Conservation (phyloP, 1,140 invertebrate species). For the Nilaparvata lugens region DNA sequence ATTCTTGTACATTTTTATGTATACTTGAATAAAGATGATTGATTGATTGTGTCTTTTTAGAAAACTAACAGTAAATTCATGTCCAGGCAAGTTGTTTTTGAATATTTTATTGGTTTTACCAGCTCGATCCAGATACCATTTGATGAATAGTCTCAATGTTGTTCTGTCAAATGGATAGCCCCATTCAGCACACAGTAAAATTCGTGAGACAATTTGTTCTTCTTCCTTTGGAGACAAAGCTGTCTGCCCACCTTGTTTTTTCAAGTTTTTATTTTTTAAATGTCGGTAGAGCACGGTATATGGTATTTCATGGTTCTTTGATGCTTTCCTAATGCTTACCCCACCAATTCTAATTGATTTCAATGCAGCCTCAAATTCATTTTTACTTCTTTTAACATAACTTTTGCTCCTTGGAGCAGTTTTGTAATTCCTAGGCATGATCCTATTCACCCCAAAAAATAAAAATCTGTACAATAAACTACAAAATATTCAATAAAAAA, state of each 20-base stretch:
- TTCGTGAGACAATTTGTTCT: neutral
- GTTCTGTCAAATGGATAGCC: neutral
- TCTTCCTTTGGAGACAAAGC: neutral
- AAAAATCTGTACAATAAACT: too few species aligned
- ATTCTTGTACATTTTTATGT: too few species aligned
- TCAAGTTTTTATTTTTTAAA: neutral
- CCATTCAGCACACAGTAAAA: neutral
- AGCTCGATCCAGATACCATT: neutral
- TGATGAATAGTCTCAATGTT: neutral
- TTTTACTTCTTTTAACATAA: neutral
- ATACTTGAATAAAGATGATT: too few species aligned
- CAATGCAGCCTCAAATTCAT: neutral
- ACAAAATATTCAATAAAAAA: slow-evolving; percentile 34
- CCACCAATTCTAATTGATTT: neutral
- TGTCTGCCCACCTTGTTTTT: neutral
- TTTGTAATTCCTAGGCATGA: slow-evolving; percentile 14
- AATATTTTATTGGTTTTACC: neutral
- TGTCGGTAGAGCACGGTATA: neutral
- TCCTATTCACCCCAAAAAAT: too few species aligned
- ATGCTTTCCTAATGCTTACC: neutral
- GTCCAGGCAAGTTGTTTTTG: neutral
- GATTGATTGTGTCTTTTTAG: neutral
- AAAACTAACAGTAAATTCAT: neutral
- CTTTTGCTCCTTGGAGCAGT: neutral
- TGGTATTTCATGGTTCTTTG: neutral